Conservation (phyloP, 2,888 invertebrate genomes). For the Platycnemis pennipes region DNA sequence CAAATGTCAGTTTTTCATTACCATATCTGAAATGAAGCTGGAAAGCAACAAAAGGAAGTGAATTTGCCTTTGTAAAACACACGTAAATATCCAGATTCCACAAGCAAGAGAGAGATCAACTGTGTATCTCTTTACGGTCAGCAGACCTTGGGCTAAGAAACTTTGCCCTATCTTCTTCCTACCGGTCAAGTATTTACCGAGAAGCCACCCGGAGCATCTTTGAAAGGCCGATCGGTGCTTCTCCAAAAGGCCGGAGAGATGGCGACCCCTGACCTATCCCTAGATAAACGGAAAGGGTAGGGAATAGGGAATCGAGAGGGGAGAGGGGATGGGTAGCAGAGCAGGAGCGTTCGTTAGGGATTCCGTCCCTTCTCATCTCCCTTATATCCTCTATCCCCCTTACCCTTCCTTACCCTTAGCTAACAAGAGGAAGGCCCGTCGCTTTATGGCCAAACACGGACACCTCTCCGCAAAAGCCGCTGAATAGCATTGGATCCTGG, state of each 20-base stretch:
- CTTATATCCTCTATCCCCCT: not conserved
- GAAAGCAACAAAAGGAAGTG: too few relatives aligned
- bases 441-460: not conserved
- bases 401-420: not conserved
- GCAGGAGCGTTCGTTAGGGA: not conserved
- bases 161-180: not conserved
- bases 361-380: not conserved
- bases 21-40: too few relatives aligned
- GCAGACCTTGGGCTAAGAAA: not conserved
- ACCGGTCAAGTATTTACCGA: not conserved
- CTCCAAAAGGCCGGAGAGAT: not conserved
- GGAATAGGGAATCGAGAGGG: not conserved
- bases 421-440: not conserved
- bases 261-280: slow-evolving; percentile 16
- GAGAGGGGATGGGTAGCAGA: not conserved
- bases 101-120: too few relatives aligned
- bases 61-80: too few relatives aligned
- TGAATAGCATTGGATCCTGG: not conserved
- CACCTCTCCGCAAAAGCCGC: not conserved
- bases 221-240: not conserved
- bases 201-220: not conserved
- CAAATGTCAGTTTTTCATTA: too few relatives aligned
- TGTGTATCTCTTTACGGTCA: not conserved
- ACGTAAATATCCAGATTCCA: too few relatives aligned
- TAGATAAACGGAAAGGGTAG: not conserved